A percentile compares a stretch with the other conserved stretches of the same genome.
phyloP scores from a whole-genome alignment of 2,888 invertebrate genomes.

The Ochropleura leucogaster region DNA sequence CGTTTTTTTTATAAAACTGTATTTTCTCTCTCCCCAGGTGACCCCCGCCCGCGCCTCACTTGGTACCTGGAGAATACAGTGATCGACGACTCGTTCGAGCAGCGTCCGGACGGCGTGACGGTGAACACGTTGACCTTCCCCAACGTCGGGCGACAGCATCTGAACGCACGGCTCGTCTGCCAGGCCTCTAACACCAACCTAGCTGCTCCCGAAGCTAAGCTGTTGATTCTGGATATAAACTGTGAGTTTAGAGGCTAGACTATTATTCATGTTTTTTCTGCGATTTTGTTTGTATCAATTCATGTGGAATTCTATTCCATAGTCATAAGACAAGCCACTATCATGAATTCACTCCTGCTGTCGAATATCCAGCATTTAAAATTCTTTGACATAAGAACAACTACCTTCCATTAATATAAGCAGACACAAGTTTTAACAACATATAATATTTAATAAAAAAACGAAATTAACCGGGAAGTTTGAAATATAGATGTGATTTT shows the following conservation, averaged over 20 bases:
- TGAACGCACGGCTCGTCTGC: constrained; percentile 95
- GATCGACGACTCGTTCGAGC: constrained; percentile 95
- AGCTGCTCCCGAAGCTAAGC: constrained; percentile 93
- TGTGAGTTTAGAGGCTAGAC: constrained; percentile 92
- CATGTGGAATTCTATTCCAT: background rate
- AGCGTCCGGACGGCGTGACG: constrained; percentile 92
- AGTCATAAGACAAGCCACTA: too few relatives aligned
- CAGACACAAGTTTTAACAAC: background rate
- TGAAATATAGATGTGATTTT: background rate
- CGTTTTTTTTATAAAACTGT: background rate
- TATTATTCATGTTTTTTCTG: background rate
- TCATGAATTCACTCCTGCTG: too few relatives aligned
- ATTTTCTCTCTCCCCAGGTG: constrained; percentile 87
- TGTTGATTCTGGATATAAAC: constrained; percentile 95
- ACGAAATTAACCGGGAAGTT: background rate
- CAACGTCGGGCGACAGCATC: constrained; percentile 95
- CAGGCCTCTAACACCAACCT: constrained; percentile 97
- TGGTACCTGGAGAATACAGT: constrained; percentile 96
- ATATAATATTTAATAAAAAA: background rate
- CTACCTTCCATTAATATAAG: background rate
- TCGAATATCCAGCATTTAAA: background rate
- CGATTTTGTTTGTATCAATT: background rate
- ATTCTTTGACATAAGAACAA: background rate
- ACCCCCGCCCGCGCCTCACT: constrained; percentile 94
- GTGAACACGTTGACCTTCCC: constrained; percentile 95